Conservation (phyloP, 2,113 vertebrate genomes). For the Xenopus laevis region DNA sequence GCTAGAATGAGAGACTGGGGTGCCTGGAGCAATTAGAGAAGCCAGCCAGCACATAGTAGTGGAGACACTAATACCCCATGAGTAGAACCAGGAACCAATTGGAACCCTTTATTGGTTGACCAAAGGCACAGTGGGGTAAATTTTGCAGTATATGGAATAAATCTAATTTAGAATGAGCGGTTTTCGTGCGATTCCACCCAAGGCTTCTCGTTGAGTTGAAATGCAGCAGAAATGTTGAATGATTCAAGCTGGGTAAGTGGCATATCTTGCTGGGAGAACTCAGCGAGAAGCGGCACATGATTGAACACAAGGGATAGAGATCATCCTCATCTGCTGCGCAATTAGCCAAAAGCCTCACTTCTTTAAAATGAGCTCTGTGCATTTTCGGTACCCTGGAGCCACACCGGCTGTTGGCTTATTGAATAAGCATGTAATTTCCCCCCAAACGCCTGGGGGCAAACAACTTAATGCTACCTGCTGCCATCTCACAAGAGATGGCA, state of each 20-base stretch:
- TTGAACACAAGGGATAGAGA: constrained; percentile 52
- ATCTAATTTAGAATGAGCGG: too few relatives aligned
- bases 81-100: too few relatives aligned
- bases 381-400: constrained; percentile 58
- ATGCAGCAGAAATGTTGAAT: neutral
- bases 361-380: too few relatives aligned
- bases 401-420: constrained; percentile 57
- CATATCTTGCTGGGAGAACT: constrained; percentile 11
- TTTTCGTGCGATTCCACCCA: neutral
- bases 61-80: too few relatives aligned
- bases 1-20: too few relatives aligned
- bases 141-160: too few relatives aligned
- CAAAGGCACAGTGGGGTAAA: too few relatives aligned
- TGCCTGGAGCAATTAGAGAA: too few relatives aligned
- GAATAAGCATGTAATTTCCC: constrained; percentile 61
- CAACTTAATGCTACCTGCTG: constrained; percentile 52
- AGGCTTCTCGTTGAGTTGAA: neutral
- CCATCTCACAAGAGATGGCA: constrained; percentile 48
- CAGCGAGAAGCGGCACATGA: constrained; percentile 48
- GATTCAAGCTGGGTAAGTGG: neutral
- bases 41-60: too few relatives aligned
- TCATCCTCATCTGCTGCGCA: constrained; percentile 46
- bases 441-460: constrained; percentile 49
- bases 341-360: constrained; percentile 59
- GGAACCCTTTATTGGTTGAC: too few relatives aligned